These are phyloP conservation scores for Dasyornis broadbenti DNA, from an alignment of 2,113 vertebrate species.

Conservation along the genomic window DNA sequence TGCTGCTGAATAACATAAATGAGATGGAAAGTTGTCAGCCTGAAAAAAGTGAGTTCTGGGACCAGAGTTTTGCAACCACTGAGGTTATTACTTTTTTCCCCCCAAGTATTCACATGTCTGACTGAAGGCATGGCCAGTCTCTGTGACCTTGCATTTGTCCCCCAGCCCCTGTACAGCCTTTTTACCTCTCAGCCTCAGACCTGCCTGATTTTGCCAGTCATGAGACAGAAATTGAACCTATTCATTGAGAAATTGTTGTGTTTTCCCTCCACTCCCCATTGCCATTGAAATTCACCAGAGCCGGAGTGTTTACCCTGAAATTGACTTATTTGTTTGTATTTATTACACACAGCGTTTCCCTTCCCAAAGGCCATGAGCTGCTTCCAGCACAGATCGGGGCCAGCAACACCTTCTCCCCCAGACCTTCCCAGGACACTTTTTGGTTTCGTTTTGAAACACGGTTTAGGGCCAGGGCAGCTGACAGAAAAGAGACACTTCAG, in stretches of 20 bases:
- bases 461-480: neutral
- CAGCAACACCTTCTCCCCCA: neutral
- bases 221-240: accelerated
- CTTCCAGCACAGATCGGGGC: neutral
- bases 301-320: neutral
- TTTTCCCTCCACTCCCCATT: neutral
- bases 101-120: accelerated
- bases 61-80: neutral
- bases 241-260: neutral
- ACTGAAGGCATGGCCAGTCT: neutral
- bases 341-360: neutral
- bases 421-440: neutral
- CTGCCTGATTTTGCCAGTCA: neutral
- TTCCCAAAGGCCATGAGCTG: neutral
- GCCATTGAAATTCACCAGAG: neutral
- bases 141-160: accelerated
- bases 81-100: neutral
- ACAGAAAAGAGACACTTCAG: neutral
- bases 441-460: accelerated
- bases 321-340: accelerated
- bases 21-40: neutral
- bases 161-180: neutral
- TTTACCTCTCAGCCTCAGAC: neutral
- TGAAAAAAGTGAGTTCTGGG: neutral
- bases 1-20: neutral